These are phyloP conservation scores for Epinephelus lanceolatus DNA, from an alignment of 2,113 vertebrate genomes.

Conservation along the genomic window DNA sequence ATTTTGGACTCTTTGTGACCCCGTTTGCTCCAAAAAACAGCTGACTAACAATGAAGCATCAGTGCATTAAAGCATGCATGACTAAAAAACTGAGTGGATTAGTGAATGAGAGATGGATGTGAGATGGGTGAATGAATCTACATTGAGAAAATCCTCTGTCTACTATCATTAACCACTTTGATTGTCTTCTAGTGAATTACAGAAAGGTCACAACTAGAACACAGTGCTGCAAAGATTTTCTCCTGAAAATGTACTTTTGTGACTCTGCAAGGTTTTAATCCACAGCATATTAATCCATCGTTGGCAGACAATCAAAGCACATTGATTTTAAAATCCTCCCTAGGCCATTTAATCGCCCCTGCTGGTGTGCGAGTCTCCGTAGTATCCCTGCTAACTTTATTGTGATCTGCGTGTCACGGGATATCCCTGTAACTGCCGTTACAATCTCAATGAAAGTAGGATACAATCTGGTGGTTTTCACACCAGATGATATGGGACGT, in stretches of 20 bases:
- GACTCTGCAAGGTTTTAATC: background rate
- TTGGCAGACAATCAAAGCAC: slow-evolving; percentile 63
- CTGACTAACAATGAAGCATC: slow-evolving; percentile 17
- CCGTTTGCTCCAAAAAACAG: slow-evolving; percentile 5
- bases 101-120: slow-evolving; percentile 18
- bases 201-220: background rate
- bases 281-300: slow-evolving; percentile 45
- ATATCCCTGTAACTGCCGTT: background rate
- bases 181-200: background rate
- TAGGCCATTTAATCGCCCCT: slow-evolving; percentile 58
- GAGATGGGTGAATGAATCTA: background rate
- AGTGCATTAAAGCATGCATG: slow-evolving; percentile 29
- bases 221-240: slow-evolving; percentile 1
- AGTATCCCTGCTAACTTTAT: slow-evolving; percentile 18
- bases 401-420: slow-evolving; percentile 22
- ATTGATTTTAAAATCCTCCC: slow-evolving; percentile 67
- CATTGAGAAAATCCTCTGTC: no score
- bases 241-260: slow-evolving; percentile 20
- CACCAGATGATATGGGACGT: background rate
- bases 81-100: slow-evolving; percentile 20
- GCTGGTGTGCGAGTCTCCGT: slow-evolving; percentile 24
- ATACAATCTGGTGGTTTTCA: slow-evolving; percentile 8
- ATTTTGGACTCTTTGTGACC: slow-evolving; percentile 16
- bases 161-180: background rate
- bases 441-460: background rate